Base-by-base conservation (phyloP, 2,113 vertebrate genomes). In the Castor canadensis region DNA sequence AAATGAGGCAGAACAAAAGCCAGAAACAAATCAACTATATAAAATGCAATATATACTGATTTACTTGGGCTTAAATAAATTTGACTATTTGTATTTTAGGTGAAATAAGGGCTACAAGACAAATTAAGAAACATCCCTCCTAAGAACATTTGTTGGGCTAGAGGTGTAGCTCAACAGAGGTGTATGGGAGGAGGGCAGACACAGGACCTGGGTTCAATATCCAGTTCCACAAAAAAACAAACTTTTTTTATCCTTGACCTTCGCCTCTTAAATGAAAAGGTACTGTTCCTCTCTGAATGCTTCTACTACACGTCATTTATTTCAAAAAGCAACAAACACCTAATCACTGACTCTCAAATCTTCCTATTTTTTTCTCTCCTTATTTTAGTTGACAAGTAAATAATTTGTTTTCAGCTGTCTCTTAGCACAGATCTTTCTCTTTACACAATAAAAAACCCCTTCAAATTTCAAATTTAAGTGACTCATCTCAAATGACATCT, bases 401-500 rank as follows among this genome's bases (percentile, higher is more conserved):
- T 56, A 69, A 26, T 76, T 49, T 88, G 47, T 93, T 81, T 67
- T 85, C 84, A 47, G 32, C 7, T 22, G 71, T 20, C n/a, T 96
- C 95, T 76, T 12, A 56, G 60, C 49, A 95, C n/a, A 86, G 24
- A 87, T 43, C 64, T 83, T 89, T 89, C 83, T 94, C 67, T 9
- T 76, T 30, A 86, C 82, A 95, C 5, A 80, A 90, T 8, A 92
- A 60, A 64, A 97, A 93, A 97, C 91, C 62, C 47, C 6, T 81
- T 64, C 71, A 69, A 35, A n/a, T n/a, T 94, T 83, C 83, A 76
- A 92, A 93, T 5, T 43, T 91, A 96, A 95, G 76, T 97, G 95
- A 98, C 93, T 98, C 87, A 97, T 93, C 75, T 66, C 80, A 94
- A 52, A 76, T 77, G 89, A 95, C 92, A 97, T 38, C 60, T 90